These are phyloP conservation scores for Lasiommata megera DNA, from an alignment of 2,888 invertebrate species.

Conservation along the genomic window DNA sequence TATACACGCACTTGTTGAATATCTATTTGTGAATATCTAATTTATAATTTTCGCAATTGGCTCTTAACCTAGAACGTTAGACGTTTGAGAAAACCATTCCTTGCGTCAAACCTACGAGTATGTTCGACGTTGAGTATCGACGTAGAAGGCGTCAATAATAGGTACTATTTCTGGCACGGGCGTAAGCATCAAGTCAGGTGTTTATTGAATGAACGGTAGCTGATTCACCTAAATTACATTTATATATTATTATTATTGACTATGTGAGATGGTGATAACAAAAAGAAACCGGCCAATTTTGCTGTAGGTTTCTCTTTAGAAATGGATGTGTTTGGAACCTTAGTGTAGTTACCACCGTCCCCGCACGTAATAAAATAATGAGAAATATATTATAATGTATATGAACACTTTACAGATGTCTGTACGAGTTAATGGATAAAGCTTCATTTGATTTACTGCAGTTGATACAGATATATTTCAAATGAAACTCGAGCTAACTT, in stretches of 20 bases:
- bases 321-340: too few species aligned
- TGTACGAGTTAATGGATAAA: too few species aligned
- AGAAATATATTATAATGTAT: too few species aligned
- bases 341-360: too few species aligned
- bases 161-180: conserved; percentile 62
- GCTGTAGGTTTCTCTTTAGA: too few species aligned
- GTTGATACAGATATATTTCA: background rate
- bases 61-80: conserved; percentile 2
- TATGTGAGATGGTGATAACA: too few species aligned
- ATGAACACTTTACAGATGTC: too few species aligned
- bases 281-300: too few species aligned
- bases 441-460: too few species aligned
- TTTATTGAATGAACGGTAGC: conserved; percentile 50
- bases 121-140: conserved; percentile 46
- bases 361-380: too few species aligned
- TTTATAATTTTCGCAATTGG: background rate
- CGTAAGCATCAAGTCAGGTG: conserved; percentile 55
- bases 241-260: too few species aligned
- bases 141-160: conserved; percentile 57
- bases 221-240: conserved; percentile 23
- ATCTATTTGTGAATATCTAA: background rate
- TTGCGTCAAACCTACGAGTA: conserved; percentile 64
- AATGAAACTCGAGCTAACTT: conserved; percentile 5
- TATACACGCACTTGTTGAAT: too few species aligned
- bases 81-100: background rate